phyloP scores from a whole-genome alignment of 1,140 invertebrate genomes.

The Xylocopa sonorina region DNA sequence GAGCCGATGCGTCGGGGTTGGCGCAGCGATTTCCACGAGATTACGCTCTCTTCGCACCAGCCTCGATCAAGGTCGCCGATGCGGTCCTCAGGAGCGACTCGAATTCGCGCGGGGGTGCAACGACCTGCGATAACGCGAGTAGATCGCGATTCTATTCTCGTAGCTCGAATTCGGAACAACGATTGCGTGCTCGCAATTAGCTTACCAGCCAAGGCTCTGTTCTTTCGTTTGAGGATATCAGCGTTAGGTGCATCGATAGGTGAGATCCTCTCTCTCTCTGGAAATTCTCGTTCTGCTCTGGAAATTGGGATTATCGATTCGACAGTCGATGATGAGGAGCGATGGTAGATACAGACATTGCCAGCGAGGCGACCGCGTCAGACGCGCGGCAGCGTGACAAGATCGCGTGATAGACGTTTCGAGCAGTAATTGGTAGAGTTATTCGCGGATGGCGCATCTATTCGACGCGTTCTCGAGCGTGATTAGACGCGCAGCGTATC shows the following conservation, averaged over 20 bases:
- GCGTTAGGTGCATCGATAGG: too few relatives aligned
- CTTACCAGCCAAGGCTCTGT: neutral
- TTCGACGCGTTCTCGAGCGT: too few relatives aligned
- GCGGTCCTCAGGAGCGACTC: neutral
- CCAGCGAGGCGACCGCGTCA: too few relatives aligned
- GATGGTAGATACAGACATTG: too few relatives aligned
- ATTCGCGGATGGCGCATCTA: conserved; percentile 41
- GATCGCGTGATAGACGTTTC: conserved; percentile 50
- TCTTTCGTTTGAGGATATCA: neutral
- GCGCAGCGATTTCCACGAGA: neutral
- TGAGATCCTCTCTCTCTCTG: too few relatives aligned
- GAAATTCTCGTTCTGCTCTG: too few relatives aligned
- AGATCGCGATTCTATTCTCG: conserved; percentile 15
- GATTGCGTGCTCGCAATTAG: conserved; percentile 26
- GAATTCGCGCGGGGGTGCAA: conserved; percentile 14
- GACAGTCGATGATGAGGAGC: too few relatives aligned
- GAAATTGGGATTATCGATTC: too few relatives aligned
- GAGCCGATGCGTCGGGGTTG: neutral
- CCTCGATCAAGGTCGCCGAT: conserved; percentile 16
- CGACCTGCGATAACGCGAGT: conserved; percentile 18
- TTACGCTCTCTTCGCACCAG: neutral
- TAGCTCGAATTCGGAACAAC: conserved; percentile 1
- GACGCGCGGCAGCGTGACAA: conserved; percentile 36
- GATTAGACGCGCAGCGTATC: too few relatives aligned
- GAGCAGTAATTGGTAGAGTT: conserved; percentile 46